Base-by-base conservation (phyloP, 2,797 vertebrate genomes). In the Loris lydekkerianus region DNA sequence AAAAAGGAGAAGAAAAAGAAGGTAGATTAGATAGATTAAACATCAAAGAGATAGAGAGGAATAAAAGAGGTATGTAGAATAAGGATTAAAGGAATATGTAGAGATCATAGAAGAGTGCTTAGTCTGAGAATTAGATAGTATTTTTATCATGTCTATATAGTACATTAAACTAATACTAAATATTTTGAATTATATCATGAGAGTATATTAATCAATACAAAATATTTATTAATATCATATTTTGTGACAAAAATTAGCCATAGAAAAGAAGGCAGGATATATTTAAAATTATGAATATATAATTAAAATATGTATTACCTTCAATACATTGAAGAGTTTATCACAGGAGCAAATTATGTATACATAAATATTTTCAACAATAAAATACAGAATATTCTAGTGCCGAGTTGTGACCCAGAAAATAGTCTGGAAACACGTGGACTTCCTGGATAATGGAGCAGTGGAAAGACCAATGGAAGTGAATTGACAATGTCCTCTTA, bases 151-250 rank as follows among this genome's bases (percentile, higher is more conserved):
- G 10, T 29, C 73, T 18, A 49, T 25, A 15, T 27, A 73, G 2
- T 40, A 1, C 7, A 17, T 70, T 90, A 94, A 89, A 95, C 73
- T 78, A 91, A 93, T 88, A 46, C 25, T 65, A 88, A 77, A 60
- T 0, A 65, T 49, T 86, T 78, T 96, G 1, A 3, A 87, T 78
- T 80, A 89, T 60, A 25, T 76, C 2, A 58, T 95, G 56, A 43
- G 46, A 60, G 49, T 46, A 81, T 58, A 56, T 90, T 75, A 80
- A 76, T 43, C 10, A 63, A 53, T 27, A 46, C 31, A n/a, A 73
- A 63, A 75, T 69, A 61, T 40, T 93, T 86, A 91, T 27, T 72
- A 2, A 2, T 11, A 6, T 77, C 49, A 63, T 1, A 70, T 31
- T 88, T 70, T 84, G n/a, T 65, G 15, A 34, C 6, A 77, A 88